These are phyloP conservation scores for Helostoma temminkii DNA, from an alignment of 2,797 vertebrate genomes.

Conservation along the genomic window DNA sequence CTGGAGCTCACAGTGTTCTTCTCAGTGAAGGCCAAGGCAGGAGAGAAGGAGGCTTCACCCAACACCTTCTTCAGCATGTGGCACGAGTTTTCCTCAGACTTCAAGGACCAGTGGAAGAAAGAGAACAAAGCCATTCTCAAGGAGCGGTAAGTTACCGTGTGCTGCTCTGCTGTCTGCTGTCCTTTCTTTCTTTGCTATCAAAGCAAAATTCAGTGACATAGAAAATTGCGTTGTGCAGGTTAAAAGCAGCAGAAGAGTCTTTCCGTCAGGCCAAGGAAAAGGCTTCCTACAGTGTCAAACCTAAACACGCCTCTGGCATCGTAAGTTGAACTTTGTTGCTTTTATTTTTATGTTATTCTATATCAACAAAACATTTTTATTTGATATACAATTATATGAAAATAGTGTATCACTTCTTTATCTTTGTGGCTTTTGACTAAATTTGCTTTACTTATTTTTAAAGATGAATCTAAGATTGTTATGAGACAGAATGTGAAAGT, in stretches of 20 bases:
- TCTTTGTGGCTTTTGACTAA: too few relatives aligned
- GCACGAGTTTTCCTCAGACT: constrained; percentile 98
- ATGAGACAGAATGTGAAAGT: too few relatives aligned
- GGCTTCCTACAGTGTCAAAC: constrained; percentile 93
- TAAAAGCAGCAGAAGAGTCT: constrained; percentile 93
- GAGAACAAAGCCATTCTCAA: constrained; percentile 95
- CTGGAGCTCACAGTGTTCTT: constrained; percentile 92
- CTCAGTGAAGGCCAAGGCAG: constrained; percentile 92
- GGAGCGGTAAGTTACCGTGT: constrained; percentile 87
- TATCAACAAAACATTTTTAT: too few relatives aligned
- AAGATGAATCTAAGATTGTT: too few relatives aligned
- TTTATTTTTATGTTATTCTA: too few relatives aligned
- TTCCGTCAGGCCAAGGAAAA: constrained; percentile 95
- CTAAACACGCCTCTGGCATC: constrained; percentile 94
- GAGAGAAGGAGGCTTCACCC: constrained; percentile 96
- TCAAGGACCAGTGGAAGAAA: constrained; percentile 98
- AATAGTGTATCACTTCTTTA: too few relatives aligned
- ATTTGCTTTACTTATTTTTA: too few relatives aligned
- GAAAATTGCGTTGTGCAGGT: constrained; percentile 79
- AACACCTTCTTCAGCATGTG: constrained; percentile 94
- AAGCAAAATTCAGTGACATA: too few relatives aligned
- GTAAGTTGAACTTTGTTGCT: constrained; percentile 80
- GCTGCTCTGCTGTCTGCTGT: background rate
- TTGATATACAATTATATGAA: too few relatives aligned
- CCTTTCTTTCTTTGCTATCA: background rate